A percentile compares a stretch with the other conserved stretches of the same genome.
Evolutionary conservation across 2,113 vertebrate genomes (phyloP).

Genomic region (Xenus cinereus): DNA sequence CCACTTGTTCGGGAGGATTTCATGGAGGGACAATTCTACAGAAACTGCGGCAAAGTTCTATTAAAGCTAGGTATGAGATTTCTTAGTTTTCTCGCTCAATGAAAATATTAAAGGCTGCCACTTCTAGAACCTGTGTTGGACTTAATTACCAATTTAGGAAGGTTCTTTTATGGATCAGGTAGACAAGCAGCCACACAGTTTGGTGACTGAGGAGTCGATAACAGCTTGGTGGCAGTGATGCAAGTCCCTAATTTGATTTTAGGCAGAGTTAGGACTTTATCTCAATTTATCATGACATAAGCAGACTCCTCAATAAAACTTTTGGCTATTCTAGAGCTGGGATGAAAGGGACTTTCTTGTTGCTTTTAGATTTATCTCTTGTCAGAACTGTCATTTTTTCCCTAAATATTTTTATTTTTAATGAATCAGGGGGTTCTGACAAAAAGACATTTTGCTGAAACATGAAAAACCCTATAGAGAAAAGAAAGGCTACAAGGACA

Average conservation of each 20-base stretch:
- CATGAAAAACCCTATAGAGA: neutral
- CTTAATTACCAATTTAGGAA: neutral
- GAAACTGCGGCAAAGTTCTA: neutral
- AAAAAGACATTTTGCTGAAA: neutral
- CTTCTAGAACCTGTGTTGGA: neutral
- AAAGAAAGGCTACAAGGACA: neutral
- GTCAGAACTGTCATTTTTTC: neutral
- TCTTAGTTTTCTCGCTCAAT: neutral
- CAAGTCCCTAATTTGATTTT: neutral
- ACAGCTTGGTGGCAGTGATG: neutral
- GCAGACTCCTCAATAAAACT: neutral
- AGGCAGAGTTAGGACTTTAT: neutral
- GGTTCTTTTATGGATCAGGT: neutral
- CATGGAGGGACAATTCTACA: neutral
- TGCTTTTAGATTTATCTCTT: neutral
- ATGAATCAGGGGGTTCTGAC: neutral
- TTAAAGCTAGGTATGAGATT: neutral
- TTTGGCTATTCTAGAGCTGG: neutral
- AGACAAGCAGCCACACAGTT: neutral
- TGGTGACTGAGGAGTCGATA: neutral
- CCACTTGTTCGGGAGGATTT: neutral
- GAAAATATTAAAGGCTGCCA: neutral
- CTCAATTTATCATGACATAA: neutral
- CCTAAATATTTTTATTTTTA: neutral
- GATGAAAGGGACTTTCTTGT: neutral